A percentile compares a stretch with the other conserved stretches of the same genome.
phyloP scores from a whole-genome alignment of 1,140 invertebrate species.

The Drosophila gunungcola region DNA sequence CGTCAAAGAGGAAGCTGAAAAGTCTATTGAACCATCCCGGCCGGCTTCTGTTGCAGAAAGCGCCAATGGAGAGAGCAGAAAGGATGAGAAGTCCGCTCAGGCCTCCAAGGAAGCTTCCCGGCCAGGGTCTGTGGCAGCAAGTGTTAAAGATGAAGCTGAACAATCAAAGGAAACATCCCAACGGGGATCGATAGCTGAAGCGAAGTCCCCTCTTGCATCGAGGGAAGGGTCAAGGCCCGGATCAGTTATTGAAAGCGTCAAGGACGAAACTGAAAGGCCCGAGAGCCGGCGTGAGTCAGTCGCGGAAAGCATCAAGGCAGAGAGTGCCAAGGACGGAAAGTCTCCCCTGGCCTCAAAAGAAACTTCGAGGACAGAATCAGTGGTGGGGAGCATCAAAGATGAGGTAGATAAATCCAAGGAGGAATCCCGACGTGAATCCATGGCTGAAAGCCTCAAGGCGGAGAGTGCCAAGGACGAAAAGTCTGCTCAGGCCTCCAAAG shows the following conservation, averaged over 20 bases:
- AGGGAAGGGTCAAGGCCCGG: conserved; percentile 16
- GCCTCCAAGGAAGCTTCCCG: conserved; percentile 6
- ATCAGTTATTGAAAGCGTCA: not conserved
- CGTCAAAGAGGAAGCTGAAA: conserved; percentile 34
- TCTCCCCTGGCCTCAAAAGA: conserved; percentile 22
- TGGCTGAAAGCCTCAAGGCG: conserved; percentile 22
- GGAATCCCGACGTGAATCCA: conserved; percentile 40
- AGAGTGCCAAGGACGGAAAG: conserved; percentile 32
- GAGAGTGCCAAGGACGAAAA: conserved; percentile 22
- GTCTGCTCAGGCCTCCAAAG: conserved; percentile 16
- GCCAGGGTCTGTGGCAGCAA: conserved; percentile 33
- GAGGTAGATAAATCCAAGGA: conserved; percentile 24
- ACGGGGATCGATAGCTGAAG: conserved; percentile 10
- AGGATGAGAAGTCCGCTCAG: not conserved
- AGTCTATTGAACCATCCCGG: conserved; percentile 7
- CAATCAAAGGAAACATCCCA: not conserved
- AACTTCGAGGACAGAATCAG: conserved; percentile 28
- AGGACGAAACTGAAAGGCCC: not conserved
- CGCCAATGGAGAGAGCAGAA: conserved; percentile 1
- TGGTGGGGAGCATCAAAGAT: conserved; percentile 24
- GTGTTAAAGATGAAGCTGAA: conserved; percentile 21
- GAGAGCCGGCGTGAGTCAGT: conserved; percentile 1
- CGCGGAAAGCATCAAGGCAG: conserved; percentile 5
- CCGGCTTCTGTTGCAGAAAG: too few species aligned
- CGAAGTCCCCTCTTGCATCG: conserved; percentile 1